A percentile compares a stretch with the other conserved stretches of the same genome.
Evolutionary conservation across 2,797 vertebrate species (phyloP).

Genomic region (Tokudaia tokunoshimensis): DNA sequence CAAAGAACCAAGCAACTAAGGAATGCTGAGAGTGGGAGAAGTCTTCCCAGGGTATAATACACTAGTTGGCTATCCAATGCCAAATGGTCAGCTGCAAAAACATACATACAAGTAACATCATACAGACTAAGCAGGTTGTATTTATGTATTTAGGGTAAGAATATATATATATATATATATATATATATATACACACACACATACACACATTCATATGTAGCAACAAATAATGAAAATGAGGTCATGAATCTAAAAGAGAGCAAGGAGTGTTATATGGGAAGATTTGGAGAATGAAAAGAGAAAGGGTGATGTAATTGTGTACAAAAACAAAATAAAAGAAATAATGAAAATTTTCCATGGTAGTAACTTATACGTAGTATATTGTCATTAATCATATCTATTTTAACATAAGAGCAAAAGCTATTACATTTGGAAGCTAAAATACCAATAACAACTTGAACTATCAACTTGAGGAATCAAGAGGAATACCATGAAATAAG

Average conservation of each 20-base stretch:
- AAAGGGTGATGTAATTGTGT: background rate
- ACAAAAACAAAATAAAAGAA: background rate
- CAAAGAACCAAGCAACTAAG: background rate
- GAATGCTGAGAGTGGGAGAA: background rate
- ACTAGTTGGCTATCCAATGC: background rate
- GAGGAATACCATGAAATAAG: background rate
- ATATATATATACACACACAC: background rate
- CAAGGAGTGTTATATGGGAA: background rate
- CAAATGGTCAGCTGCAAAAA: background rate
- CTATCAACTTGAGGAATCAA: background rate
- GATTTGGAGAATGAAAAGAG: background rate
- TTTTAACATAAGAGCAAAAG: background rate
- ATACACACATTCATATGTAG: background rate
- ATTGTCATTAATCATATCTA: background rate
- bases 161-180: background rate
- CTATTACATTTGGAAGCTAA: background rate
- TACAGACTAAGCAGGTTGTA: background rate
- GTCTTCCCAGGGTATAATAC: background rate
- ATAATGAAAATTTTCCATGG: background rate
- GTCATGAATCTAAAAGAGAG: background rate
- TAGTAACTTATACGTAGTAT: background rate
- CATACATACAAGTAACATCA: background rate
- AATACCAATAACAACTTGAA: background rate
- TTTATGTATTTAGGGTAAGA: background rate
- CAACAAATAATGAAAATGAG: background rate